These are phyloP conservation scores for Diachrysia chrysitis DNA, from an alignment of 2,888 invertebrate species.

Conservation along the genomic window DNA sequence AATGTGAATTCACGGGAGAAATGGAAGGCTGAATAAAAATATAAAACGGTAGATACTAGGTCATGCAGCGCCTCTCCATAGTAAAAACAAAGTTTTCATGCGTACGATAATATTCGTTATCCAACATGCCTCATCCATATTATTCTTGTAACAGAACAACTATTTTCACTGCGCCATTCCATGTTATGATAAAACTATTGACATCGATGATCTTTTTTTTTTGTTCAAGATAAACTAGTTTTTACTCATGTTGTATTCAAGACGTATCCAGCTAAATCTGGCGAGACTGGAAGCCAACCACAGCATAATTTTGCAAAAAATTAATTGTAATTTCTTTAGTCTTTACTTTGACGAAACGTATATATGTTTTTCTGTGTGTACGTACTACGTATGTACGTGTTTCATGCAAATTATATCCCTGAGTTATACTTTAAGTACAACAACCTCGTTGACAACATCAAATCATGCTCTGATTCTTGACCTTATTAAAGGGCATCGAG, in stretches of 20 bases:
- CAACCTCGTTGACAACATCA: not conserved
- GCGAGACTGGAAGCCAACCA: not conserved
- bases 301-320: too few relatives aligned
- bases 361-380: too few relatives aligned
- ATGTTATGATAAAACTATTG: not conserved
- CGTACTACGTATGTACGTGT: too few relatives aligned
- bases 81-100: constrained; percentile 3
- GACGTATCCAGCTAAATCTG: too few relatives aligned
- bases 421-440: not conserved
- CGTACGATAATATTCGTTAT: constrained; percentile 6
- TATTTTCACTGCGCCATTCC: not conserved
- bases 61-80: not conserved
- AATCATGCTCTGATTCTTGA: not conserved
- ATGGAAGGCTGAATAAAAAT: constrained; percentile 1
- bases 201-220: not conserved
- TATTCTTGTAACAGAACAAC: not conserved
- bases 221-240: not conserved
- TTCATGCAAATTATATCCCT: not conserved
- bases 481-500: not conserved
- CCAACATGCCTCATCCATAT: constrained; percentile 2
- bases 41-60: not conserved
- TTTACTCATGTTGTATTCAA: too few relatives aligned
- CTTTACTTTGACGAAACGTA: too few relatives aligned
- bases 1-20: not conserved
- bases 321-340: too few relatives aligned